phyloP scores from a whole-genome alignment of 2,113 vertebrate genomes.

The Psephotus haematonotus region DNA sequence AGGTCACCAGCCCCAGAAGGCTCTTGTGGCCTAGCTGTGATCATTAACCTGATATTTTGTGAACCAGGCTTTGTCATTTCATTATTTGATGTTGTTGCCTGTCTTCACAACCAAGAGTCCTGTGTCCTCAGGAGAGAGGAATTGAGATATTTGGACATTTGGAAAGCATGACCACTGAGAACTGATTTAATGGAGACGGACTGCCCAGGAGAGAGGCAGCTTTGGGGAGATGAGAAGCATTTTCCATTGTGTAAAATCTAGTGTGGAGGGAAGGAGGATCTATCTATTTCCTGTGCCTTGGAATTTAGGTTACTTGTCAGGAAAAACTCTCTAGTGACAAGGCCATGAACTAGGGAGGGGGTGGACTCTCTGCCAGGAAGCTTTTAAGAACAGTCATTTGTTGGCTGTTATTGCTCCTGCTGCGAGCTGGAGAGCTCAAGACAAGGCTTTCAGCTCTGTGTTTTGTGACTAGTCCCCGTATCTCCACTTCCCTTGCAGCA shows the following conservation, averaged over 20 bases:
- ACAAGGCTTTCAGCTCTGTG: not conserved
- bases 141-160: not conserved
- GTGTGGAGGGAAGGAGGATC: not conserved
- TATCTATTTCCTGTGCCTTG: not conserved
- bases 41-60: not conserved
- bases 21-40: not conserved
- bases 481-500: not conserved
- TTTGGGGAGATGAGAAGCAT: not conserved
- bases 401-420: not conserved
- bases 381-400: not conserved
- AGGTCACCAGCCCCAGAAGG: not conserved
- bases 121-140: not conserved
- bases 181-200: not conserved
- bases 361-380: not conserved
- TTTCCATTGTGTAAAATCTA: not conserved
- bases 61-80: not conserved
- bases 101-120: not conserved
- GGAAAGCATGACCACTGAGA: not conserved
- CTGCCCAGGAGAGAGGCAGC: not conserved
- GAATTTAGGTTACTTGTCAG: not conserved
- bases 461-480: not conserved
- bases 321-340: not conserved
- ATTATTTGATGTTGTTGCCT: not conserved
- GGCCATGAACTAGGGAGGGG: not conserved
- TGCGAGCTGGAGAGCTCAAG: not conserved